A percentile compares a stretch with the other conserved stretches of the same genome.
Evolutionary conservation across 2,888 invertebrate genomes (phyloP).

Genomic region (Thera britannica): DNA sequence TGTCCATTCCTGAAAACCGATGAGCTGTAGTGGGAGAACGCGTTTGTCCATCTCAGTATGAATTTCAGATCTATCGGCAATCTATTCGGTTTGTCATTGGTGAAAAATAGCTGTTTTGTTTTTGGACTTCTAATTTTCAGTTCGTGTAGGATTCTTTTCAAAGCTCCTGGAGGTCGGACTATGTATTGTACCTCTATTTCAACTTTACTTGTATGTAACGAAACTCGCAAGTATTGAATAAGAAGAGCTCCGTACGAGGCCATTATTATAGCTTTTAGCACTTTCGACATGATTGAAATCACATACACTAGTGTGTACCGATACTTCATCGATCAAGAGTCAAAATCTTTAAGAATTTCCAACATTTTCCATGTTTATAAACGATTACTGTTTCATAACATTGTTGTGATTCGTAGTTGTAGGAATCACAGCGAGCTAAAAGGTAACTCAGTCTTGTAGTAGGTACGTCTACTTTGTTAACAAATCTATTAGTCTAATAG

Average conservation of each 20-base stretch:
- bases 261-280: constrained; percentile 53
- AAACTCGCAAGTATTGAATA: constrained; percentile 52
- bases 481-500: too few relatives aligned
- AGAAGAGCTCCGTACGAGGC: constrained; percentile 54
- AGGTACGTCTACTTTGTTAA: too few relatives aligned
- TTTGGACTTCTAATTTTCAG: constrained; percentile 48
- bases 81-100: constrained; percentile 51
- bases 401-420: constrained; percentile 5
- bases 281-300: constrained; percentile 57
- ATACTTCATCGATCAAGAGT: background rate
- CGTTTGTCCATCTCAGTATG: constrained; percentile 62
- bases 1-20: constrained; percentile 55
- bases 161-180: constrained; percentile 39
- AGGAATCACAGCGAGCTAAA: too few relatives aligned
- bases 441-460: too few relatives aligned
- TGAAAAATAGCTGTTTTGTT: constrained; percentile 38
- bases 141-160: constrained; percentile 48
- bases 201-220: constrained; percentile 44
- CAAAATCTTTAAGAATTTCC: background rate
- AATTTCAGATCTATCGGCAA: constrained; percentile 65
- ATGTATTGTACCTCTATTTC: constrained; percentile 60
- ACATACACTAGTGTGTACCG: background rate
- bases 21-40: constrained; percentile 50
- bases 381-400: constrained; percentile 13
- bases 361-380: constrained; percentile 21